Evolutionary conservation across 2,797 vertebrate genomes (phyloP), one percentile per base, ranked within the genome.

Genomic region (Hypotaenidia okinawae): DNA sequence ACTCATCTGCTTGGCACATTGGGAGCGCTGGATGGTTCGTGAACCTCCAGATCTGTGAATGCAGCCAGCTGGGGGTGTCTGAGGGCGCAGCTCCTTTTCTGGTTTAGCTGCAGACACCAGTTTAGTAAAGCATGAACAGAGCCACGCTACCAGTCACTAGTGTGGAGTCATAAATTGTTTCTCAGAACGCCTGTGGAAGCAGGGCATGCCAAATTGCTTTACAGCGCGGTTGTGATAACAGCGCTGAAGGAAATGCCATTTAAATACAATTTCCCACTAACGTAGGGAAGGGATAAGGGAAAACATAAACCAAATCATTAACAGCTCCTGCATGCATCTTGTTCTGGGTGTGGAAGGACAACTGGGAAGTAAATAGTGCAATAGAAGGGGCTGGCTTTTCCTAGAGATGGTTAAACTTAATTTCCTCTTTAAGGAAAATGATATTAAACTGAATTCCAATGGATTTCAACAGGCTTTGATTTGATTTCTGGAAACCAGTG

Each of bases 191-290:
- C 73, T 70, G 87, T 92, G 91, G 92, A 92, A 89, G 74, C 52
- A 84, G 79, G 75, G 75, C 57, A 39, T 58, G 75, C 75, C 95
- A 94, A 94, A 93, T 81, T 59, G 82, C 61, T 95, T 78, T 78
- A 39, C 67, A 93, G 89, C 11, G 3, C 52, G 68, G 77, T 87
- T 87, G 72, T 77, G 93, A 89, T 84, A 92, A 85, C 68, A 33
- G 49, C 11, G 43, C 66, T 85, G 84, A 68, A 83, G 75, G 88
- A 91, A 93, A 91, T 80, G 59, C 41, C 73, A 63, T 86, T 94
- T 91, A 58, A 94, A 94, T 69, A 62, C 55, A 32, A 78, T 78
- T 87, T 80, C 54, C 51, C 57, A 64, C 84, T 75, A 64, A 67
- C 1, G 0, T 1, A 63, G 63, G 66, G 58, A 70, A 67, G 54